phyloP scores from a whole-genome alignment of 2,797 vertebrate genomes.

The Poliocrania exsul region DNA sequence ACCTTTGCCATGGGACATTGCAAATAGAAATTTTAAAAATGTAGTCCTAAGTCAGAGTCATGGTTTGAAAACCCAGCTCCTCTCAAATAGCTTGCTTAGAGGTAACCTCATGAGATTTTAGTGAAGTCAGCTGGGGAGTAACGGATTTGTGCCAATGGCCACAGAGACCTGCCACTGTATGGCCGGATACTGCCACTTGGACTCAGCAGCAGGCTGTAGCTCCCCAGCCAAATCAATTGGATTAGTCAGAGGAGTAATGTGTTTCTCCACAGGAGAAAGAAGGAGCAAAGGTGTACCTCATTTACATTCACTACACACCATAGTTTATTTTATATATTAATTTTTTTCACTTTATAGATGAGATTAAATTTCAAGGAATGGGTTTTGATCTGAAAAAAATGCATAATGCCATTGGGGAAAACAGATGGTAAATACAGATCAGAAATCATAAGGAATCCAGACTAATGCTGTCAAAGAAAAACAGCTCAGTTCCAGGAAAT shows the following conservation, averaged over 20 bases:
- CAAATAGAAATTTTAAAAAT: background rate
- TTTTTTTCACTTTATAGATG: conserved; percentile 9
- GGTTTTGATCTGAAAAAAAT: background rate
- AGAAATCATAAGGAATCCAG: conserved; percentile 13
- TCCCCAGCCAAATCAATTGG: conserved; percentile 12
- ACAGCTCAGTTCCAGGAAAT: background rate
- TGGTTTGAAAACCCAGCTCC: background rate
- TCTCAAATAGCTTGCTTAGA: background rate
- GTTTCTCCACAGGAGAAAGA: conserved; percentile 28
- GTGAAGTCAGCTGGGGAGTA: background rate
- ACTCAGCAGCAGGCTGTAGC: background rate
- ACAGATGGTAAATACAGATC: conserved; percentile 30
- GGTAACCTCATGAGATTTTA: background rate
- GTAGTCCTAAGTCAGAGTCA: background rate
- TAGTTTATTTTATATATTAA: conserved; percentile 17
- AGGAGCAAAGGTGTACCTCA: background rate
- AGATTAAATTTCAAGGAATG: conserved; percentile 39
- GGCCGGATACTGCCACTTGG: background rate
- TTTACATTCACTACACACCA: background rate
- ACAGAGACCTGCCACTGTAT: background rate
- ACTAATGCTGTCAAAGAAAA: background rate
- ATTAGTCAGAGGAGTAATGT: conserved; percentile 7
- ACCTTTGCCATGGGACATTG: background rate
- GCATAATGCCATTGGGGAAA: background rate
- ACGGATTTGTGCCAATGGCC: background rate